phyloP scores from a whole-genome alignment of 2,797 vertebrate genomes.

The Sebastes matsubarae region DNA sequence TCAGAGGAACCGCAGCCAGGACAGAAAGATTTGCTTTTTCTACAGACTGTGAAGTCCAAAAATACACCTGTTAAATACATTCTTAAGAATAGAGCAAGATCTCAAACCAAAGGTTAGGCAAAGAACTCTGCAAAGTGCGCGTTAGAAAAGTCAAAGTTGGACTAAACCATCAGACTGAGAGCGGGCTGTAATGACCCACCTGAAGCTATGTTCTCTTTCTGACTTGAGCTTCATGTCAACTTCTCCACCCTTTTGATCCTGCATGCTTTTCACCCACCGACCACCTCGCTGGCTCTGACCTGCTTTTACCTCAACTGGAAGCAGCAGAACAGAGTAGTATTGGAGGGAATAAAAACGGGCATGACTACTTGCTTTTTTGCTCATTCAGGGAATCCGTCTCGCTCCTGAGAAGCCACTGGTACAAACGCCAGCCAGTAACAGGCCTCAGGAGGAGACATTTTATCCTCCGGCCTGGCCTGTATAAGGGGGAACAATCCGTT shows the following conservation, averaged over 20 bases:
- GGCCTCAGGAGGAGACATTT: constrained; percentile 54
- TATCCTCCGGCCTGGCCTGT: constrained; percentile 22
- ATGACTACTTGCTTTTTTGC: constrained; percentile 25
- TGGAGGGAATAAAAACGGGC: constrained; percentile 6
- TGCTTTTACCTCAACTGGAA: constrained; percentile 35
- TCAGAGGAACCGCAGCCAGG: not conserved
- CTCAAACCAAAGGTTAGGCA: not conserved
- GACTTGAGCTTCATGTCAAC: not conserved
- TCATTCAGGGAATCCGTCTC: constrained; percentile 29
- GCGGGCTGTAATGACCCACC: not conserved
- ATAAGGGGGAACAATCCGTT: constrained; percentile 43
- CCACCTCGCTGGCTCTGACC: constrained; percentile 38
- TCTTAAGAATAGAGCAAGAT: not conserved
- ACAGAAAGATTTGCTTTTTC: not conserved
- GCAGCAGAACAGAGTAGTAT: constrained; percentile 4
- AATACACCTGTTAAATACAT: not conserved
- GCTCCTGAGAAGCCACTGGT: constrained; percentile 5
- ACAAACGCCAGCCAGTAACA: constrained; percentile 22
- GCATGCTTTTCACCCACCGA: constrained; percentile 1
- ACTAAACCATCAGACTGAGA: not conserved
- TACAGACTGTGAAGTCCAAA: not conserved
- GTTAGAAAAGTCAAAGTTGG: not conserved
- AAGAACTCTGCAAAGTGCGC: not conserved
- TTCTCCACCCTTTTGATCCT: not conserved
- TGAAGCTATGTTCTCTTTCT: not conserved